Evolutionary conservation across 2,113 vertebrate species (phyloP).

Genomic region (Ptilonorhynchus violaceus): DNA sequence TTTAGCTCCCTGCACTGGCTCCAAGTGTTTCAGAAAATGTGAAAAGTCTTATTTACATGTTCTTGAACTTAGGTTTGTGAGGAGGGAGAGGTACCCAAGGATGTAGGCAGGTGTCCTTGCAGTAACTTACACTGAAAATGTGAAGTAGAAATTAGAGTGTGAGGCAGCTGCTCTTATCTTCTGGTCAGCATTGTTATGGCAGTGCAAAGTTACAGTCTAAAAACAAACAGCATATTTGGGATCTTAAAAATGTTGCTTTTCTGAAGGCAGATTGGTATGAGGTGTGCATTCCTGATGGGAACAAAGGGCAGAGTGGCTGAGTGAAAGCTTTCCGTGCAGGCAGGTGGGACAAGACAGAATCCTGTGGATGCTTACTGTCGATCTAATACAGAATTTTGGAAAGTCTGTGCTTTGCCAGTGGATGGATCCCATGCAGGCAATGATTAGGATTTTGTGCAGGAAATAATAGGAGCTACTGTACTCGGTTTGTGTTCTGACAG

Average conservation of each 20-base stretch:
- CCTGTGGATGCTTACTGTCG: neutral
- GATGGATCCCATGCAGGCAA: neutral
- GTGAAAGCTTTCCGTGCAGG: neutral
- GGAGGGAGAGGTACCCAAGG: neutral
- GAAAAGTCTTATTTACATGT: neutral
- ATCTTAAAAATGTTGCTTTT: neutral
- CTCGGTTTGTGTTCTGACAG: neutral
- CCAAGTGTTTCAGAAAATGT: neutral
- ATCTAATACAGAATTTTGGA: neutral
- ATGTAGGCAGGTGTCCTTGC: neutral
- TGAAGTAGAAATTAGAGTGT: neutral
- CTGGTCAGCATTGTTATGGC: neutral
- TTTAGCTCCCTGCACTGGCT: neutral
- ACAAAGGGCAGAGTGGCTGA: neutral
- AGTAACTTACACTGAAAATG: neutral
- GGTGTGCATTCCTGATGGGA: neutral
- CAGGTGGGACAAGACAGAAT: neutral
- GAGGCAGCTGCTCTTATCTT: neutral
- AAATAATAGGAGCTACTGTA: neutral
- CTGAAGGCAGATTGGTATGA: neutral
- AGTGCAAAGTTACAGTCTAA: neutral
- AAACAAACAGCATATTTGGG: neutral
- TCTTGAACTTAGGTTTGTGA: neutral
- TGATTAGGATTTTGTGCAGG: neutral
- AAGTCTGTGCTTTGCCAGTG: neutral